These are phyloP conservation scores for Phenganax marumi DNA, from an alignment of 92 coral and sea anemone genomes.

Conservation along the genomic window DNA sequence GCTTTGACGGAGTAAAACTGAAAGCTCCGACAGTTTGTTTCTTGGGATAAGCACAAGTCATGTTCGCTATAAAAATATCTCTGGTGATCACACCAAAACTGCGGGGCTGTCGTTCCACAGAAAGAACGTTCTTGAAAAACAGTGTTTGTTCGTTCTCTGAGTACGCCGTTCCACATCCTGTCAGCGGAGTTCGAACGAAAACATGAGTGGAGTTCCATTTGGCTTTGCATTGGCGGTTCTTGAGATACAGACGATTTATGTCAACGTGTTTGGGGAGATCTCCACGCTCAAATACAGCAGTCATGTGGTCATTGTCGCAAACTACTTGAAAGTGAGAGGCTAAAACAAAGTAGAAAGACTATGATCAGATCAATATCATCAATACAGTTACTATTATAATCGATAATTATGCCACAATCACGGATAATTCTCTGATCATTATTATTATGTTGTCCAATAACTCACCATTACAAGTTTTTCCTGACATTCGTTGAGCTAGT, in stretches of 20 bases:
- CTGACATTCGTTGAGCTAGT: neutral
- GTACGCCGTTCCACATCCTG: constrained; percentile 59
- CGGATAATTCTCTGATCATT: neutral
- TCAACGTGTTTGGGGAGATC: constrained; percentile 23
- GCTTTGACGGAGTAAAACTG: constrained; percentile 35
- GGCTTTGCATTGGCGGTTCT: constrained; percentile 2
- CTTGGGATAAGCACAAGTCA: constrained; percentile 22
- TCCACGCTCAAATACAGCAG: constrained; percentile 9
- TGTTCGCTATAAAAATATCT: constrained; percentile 17
- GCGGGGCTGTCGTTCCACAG: neutral
- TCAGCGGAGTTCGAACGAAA: constrained; percentile 51
- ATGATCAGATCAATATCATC: neutral
- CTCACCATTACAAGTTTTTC: neutral
- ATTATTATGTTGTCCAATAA: neutral
- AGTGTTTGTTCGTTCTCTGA: constrained; percentile 42
- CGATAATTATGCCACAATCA: neutral
- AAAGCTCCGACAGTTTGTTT: constrained; percentile 31
- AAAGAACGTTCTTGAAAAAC: constrained; percentile 47
- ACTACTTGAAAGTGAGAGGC: constrained; percentile 26
- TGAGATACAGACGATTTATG: constrained; percentile 12
- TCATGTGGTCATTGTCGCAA: constrained; percentile 27
- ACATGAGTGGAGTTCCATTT: constrained; percentile 58
- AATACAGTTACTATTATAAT: neutral
- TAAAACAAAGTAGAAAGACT: neutral
- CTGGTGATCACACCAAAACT: neutral